A percentile compares a stretch with the other conserved stretches of the same genome.
Conservation (phyloP, 2,888 invertebrate genomes). For the Chromoteleia sp. region DNA sequence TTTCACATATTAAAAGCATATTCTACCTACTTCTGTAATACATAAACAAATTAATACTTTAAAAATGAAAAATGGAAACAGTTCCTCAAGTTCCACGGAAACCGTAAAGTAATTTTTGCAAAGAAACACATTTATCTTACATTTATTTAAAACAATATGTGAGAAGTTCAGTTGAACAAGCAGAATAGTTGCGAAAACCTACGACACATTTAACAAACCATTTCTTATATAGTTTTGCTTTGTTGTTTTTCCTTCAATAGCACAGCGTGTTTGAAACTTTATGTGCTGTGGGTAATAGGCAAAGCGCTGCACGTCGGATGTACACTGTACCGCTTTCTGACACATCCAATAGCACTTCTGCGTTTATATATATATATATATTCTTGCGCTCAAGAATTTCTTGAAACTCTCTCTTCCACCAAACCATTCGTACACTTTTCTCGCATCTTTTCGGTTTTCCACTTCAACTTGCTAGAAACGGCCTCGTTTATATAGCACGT, state of each 20-base stretch:
- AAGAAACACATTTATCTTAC: too few species aligned
- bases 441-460: slow-evolving; percentile 45
- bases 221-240: background rate
- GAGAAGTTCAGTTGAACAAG: too few species aligned
- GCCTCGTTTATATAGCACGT: slow-evolving; percentile 38
- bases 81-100: too few species aligned
- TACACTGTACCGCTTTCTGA: slow-evolving; percentile 26
- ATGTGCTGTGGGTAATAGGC: slow-evolving; percentile 65
- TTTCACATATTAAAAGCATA: too few species aligned
- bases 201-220: slow-evolving; percentile 14
- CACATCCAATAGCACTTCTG: slow-evolving; percentile 55
- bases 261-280: slow-evolving; percentile 57
- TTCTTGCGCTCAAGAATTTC: slow-evolving; percentile 49
- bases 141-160: too few species aligned
- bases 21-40: too few species aligned
- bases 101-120: too few species aligned
- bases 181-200: background rate
- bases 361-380: too few species aligned
- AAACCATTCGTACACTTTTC: slow-evolving; percentile 23
- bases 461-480: slow-evolving; percentile 40
- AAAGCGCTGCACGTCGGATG: slow-evolving; percentile 54
- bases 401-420: slow-evolving; percentile 27
- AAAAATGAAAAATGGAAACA: too few species aligned
- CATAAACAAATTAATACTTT: too few species aligned
- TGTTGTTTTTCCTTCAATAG: slow-evolving; percentile 27